Conservation (phyloP, 1,140 invertebrate genomes). For the Saccostrea glomerata region DNA sequence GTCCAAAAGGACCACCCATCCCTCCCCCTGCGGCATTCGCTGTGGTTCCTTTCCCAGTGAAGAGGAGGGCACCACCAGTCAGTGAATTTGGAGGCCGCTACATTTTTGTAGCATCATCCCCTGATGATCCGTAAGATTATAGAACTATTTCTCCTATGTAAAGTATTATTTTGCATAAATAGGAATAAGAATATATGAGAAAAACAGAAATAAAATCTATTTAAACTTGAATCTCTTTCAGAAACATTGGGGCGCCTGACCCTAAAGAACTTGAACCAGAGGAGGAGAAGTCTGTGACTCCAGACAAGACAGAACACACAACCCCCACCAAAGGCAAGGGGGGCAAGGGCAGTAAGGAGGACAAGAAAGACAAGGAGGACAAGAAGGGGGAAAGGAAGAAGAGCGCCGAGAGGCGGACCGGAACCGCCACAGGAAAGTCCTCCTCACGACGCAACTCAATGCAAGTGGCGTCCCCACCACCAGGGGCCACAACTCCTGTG, state of each 20-base stretch:
- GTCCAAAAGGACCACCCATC: slow-evolving; percentile 78
- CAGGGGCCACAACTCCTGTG: slow-evolving; percentile 72
- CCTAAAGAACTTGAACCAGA: slow-evolving; percentile 74
- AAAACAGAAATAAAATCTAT: neutral
- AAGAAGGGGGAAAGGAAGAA: slow-evolving; percentile 63
- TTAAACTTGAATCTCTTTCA: slow-evolving; percentile 52
- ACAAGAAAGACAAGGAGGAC: slow-evolving; percentile 45
- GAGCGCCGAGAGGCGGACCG: slow-evolving; percentile 70
- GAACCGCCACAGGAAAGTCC: slow-evolving; percentile 41
- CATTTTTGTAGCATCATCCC: slow-evolving; percentile 75
- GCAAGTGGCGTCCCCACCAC: slow-evolving; percentile 69
- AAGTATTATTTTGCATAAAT: neutral
- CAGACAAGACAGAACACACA: slow-evolving; percentile 72
- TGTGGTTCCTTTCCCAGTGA: slow-evolving; percentile 78
- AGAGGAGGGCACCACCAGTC: slow-evolving; percentile 73
- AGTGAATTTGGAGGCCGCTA: slow-evolving; percentile 74
- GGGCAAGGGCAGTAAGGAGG: slow-evolving; percentile 56
- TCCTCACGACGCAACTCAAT: slow-evolving; percentile 65
- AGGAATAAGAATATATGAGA: neutral
- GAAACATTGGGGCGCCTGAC: slow-evolving; percentile 74
- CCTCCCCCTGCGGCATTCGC: slow-evolving; percentile 77
- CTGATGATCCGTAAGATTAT: slow-evolving; percentile 73
- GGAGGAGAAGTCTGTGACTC: slow-evolving; percentile 74
- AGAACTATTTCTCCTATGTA: neutral
- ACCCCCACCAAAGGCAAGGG: slow-evolving; percentile 69